phyloP scores from a whole-genome alignment of 2,797 vertebrate genomes.

The Sebastes aleutianus region DNA sequence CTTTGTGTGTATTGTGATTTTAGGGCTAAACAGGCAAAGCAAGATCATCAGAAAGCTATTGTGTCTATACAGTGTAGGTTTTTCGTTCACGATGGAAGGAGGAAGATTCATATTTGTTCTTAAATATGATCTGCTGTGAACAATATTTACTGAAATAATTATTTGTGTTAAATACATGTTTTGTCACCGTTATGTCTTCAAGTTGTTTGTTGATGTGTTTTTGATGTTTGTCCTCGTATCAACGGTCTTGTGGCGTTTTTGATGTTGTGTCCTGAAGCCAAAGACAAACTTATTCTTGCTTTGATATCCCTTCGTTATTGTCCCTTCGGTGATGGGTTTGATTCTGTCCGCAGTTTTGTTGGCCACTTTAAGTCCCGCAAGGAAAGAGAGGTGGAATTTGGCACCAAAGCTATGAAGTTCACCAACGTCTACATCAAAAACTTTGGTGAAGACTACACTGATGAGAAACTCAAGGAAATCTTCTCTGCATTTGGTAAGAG shows the following conservation, averaged over 20 bases:
- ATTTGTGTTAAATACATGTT: background rate
- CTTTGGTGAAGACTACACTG: constrained; percentile 89
- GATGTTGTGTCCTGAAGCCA: background rate
- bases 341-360: constrained; percentile 86
- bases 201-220: background rate
- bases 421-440: constrained; percentile 99
- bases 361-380: constrained; percentile 96
- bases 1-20: constrained; percentile 19
- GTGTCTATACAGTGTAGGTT: background rate
- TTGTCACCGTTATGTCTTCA: background rate
- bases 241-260: background rate
- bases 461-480: constrained; percentile 86
- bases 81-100: background rate
- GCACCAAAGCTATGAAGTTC: constrained; percentile 88
- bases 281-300: background rate
- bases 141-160: background rate
- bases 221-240: background rate
- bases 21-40: background rate
- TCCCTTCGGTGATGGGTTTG: background rate
- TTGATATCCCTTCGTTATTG: background rate
- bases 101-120: background rate
- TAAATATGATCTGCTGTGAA: background rate
- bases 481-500: constrained; percentile 90
- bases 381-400: constrained; percentile 91
- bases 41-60: background rate